Evolutionary conservation across 2,797 vertebrate species (phyloP).

Genomic region (Epinephelus malabaricus): DNA sequence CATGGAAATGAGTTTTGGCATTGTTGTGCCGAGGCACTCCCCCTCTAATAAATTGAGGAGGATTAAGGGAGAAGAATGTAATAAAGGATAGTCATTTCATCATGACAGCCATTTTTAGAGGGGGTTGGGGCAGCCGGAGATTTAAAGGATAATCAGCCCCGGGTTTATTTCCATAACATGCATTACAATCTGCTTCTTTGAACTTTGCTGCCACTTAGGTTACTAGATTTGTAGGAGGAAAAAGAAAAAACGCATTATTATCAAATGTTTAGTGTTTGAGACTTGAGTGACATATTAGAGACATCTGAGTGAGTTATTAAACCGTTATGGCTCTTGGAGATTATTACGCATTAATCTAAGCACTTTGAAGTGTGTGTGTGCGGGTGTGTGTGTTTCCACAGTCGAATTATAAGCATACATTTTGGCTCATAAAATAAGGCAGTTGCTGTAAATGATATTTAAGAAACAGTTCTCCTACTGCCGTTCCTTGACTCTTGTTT

Average conservation of each 20-base stretch:
- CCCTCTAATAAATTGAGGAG: constrained; percentile 94
- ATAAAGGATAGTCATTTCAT: constrained; percentile 94
- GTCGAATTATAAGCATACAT: constrained; percentile 55
- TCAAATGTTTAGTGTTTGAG: constrained; percentile 79
- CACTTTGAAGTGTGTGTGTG: constrained; percentile 81
- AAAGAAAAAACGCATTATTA: constrained; percentile 58
- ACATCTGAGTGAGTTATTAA: constrained; percentile 84
- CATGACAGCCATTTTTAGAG: constrained; percentile 92
- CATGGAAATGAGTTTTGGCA: constrained; percentile 93
- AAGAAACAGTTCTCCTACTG: constrained; percentile 29
- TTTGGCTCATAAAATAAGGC: constrained; percentile 54
- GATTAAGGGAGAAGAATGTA: constrained; percentile 95
- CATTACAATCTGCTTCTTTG: constrained; percentile 86
- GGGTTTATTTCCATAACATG: constrained; percentile 93
- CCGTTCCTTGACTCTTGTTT: constrained; percentile 19
- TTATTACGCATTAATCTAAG: constrained; percentile 84
- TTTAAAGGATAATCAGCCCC: constrained; percentile 93
- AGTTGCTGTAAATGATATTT: constrained; percentile 48
- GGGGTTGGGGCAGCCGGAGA: constrained; percentile 90
- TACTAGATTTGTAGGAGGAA: constrained; percentile 70
- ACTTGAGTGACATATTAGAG: constrained; percentile 80
- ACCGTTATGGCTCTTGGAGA: constrained; percentile 80
- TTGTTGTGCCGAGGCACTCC: constrained; percentile 81
- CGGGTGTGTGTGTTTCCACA: constrained; percentile 32
- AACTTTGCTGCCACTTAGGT: constrained; percentile 84